Evolutionary conservation across 1,140 invertebrate genomes (phyloP).

Genomic region (Drosophila parabipectinata): DNA sequence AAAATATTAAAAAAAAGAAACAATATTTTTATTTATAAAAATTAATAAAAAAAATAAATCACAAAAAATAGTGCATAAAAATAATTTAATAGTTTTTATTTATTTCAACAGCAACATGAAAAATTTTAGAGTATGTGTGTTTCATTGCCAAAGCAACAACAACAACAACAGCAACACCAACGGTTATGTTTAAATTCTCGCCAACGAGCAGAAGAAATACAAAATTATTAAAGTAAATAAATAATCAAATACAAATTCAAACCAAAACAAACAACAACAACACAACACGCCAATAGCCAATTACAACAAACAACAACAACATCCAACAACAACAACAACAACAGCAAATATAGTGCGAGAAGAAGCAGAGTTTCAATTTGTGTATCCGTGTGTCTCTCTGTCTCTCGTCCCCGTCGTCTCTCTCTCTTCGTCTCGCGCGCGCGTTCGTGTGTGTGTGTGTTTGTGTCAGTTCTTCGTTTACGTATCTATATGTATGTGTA

Average conservation of each 20-base stretch:
- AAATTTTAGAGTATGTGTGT: conserved; percentile 50
- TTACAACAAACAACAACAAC: background rate
- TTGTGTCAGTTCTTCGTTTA: conserved; percentile 15
- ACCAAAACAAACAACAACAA: conserved; percentile 44
- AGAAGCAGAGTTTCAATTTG: conserved; percentile 57
- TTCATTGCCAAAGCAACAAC: conserved; percentile 54
- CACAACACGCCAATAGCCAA: conserved; percentile 5
- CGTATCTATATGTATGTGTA: conserved; percentile 28
- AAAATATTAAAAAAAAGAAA: conserved; percentile 52
- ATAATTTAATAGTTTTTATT: conserved; percentile 16
- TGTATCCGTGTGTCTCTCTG: conserved; percentile 58
- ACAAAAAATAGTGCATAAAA: background rate
- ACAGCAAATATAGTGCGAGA: conserved; percentile 42
- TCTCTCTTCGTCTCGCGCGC: conserved; percentile 9
- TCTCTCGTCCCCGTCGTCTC: conserved; percentile 6
- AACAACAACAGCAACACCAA: background rate
- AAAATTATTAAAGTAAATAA: conserved; percentile 45
- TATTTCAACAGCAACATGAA: conserved; percentile 51
- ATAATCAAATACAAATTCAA: conserved; percentile 36
- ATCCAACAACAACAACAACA: conserved; percentile 31
- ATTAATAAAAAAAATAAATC: background rate
- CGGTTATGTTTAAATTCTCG: conserved; percentile 38
- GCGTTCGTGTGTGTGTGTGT: conserved; percentile 23
- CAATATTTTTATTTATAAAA: conserved; percentile 28
- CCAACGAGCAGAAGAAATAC: conserved; percentile 19